Evolutionary conservation across 1,140 invertebrate genomes (phyloP), one percentile per base, ranked within the genome.

Genomic region (Rhagoletis pomonella): DNA sequence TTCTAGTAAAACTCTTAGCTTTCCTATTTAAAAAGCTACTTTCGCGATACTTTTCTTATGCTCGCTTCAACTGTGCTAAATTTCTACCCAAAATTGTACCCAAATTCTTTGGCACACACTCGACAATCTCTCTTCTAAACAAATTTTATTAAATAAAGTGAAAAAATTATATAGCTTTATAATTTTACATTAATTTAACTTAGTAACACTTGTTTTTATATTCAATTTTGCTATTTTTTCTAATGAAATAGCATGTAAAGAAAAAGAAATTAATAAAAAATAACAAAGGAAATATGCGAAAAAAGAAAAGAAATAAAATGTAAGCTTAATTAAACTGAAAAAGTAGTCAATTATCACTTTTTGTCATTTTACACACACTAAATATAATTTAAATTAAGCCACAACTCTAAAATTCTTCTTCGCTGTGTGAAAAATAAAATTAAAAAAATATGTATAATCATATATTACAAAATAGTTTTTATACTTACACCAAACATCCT

Each of bases 281-380:
- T 55, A 47, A 81, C 50, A 19, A 50, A 29, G 9, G 29, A 29
- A 19, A 81, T 29, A 67, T 29, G 55, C 2, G n/a, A 9, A 3
- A 9, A 12, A 9, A 29, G 55, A 29, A 81, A 7, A 81, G 14
- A 81, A 81, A 19, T 81, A 12, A 55, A 55, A 19, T 55, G 5
- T 55, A 55, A 81, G 44, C n/a, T 7, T 55, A 81, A 81, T 7
- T 39, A 69, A 55, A 55, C 5, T 62, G 29, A 62, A 62, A 62
- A 77, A 55, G 7, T 81, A 81, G 73, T 81, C 47, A 81, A 81
- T 81, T 58, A 81, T 4, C 73, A 81, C 73, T 81, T 81, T 58
- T 81, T 81, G 19, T 50, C 47, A 58, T 81, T 55, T 3, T 67
- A n/a, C 73, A 81, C 73, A n/a, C 47, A 55, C n/a, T 17, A 73